phyloP scores from a whole-genome alignment of 1,140 invertebrate genomes.

The Conus betulinus region DNA sequence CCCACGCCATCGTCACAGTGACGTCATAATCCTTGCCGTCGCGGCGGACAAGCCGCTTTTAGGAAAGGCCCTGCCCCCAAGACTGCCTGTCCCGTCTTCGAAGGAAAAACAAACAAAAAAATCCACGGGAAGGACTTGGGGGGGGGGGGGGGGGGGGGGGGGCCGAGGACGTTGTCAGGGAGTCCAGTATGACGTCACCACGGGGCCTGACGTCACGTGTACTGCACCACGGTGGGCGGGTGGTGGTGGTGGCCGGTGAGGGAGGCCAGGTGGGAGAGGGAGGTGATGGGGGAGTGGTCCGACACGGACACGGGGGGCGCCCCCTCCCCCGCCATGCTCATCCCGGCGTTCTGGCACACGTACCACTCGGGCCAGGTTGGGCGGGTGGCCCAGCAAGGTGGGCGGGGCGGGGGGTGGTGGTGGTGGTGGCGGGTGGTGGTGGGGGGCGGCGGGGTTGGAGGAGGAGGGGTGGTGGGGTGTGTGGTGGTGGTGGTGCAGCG shows the following conservation, averaged over 20 bases:
- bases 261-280: conserved; percentile 78
- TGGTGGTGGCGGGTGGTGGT: conserved; percentile 25
- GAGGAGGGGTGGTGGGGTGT: conserved; percentile 32
- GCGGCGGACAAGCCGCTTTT: no score
- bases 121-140: no score
- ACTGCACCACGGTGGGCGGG: conserved; percentile 69
- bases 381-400: conserved; percentile 23
- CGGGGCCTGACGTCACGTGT: conserved; percentile 55
- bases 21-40: not conserved
- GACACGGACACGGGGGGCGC: conserved; percentile 77
- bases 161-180: no score
- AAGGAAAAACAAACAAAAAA: no score
- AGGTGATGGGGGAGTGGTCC: conserved; percentile 79
- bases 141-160: not conserved
- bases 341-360: conserved; percentile 78
- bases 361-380: conserved; percentile 80
- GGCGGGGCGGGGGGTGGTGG: conserved; percentile 32
- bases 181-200: not conserved
- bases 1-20: not conserved
- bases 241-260: conserved; percentile 73
- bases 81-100: no score
- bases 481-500: conserved; percentile 29
- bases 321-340: conserved; percentile 68
- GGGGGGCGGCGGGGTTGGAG: conserved; percentile 25
- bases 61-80: no score